A percentile compares a stretch with the other conserved stretches of the same genome.
Evolutionary conservation across 2,888 invertebrate species (phyloP).

Genomic region (Drosophila nigricruria): DNA sequence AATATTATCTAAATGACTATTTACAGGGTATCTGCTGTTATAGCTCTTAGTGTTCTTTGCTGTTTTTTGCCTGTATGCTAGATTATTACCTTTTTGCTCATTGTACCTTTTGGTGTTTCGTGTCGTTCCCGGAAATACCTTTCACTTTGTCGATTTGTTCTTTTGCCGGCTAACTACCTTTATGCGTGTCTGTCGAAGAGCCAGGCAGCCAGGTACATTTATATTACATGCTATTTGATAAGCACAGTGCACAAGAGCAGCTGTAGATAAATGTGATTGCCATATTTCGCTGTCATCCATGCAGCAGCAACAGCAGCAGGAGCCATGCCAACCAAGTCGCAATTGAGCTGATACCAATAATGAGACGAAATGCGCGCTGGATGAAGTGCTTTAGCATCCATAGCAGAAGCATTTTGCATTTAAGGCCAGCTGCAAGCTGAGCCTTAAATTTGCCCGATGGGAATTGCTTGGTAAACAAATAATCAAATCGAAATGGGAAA

Average conservation of each 20-base stretch:
- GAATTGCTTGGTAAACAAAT: constrained; percentile 33
- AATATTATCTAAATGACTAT: too few relatives aligned
- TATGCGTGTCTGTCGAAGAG: constrained; percentile 63
- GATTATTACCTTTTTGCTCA: constrained; percentile 67
- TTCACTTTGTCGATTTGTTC: constrained; percentile 53
- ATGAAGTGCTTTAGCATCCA: background rate
- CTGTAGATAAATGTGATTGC: constrained; percentile 51
- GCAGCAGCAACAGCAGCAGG: background rate
- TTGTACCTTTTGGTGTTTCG: constrained; percentile 49
- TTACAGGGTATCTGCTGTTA: background rate
- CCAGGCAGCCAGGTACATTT: constrained; percentile 50
- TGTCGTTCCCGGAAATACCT: constrained; percentile 64
- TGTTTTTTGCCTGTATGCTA: constrained; percentile 30
- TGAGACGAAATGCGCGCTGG: constrained; percentile 10
- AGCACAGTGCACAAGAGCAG: constrained; percentile 42
- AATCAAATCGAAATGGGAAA: constrained; percentile 11
- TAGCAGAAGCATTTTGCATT: constrained; percentile 35
- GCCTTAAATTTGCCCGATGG: constrained; percentile 10
- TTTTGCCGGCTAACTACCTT: constrained; percentile 61
- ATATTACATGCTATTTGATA: constrained; percentile 65
- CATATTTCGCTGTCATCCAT: constrained; percentile 47
- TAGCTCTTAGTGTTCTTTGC: background rate
- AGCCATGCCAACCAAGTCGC: constrained; percentile 24
- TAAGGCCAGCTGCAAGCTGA: constrained; percentile 29
- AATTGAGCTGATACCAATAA: constrained; percentile 25